Percentiles rank a stretch among this genome's conserved stretches.
Conservation (phyloP, 2,888 invertebrate species). For the Apantesis nais region DNA sequence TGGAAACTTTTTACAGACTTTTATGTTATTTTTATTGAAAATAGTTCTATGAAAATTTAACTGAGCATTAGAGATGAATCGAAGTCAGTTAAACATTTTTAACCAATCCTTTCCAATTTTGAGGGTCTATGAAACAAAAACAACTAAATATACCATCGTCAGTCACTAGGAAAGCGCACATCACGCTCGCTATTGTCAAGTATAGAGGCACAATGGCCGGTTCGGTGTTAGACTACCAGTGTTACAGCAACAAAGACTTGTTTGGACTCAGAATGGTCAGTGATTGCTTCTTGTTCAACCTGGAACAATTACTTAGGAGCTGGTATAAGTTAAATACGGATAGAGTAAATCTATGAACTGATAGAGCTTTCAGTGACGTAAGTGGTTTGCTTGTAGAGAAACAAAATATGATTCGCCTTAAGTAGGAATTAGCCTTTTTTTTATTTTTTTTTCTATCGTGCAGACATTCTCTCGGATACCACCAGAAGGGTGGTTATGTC, state of each 20-base stretch:
- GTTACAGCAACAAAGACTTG: slow-evolving; percentile 57
- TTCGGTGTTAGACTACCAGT: slow-evolving; percentile 60
- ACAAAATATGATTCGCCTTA: too few species aligned
- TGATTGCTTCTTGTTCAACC: slow-evolving; percentile 62
- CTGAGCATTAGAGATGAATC: not conserved
- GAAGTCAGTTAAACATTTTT: not conserved
- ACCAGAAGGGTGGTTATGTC: too few species aligned
- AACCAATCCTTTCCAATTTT: not conserved
- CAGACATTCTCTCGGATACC: too few species aligned
- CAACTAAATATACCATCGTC: slow-evolving; percentile 19
- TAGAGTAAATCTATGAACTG: not conserved
- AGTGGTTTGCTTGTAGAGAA: not conserved
- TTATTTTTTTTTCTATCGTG: too few species aligned
- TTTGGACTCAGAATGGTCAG: slow-evolving; percentile 48
- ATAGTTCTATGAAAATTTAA: not conserved
- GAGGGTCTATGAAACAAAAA: slow-evolving; percentile 16
- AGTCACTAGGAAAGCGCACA: slow-evolving; percentile 36
- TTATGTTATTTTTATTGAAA: not conserved
- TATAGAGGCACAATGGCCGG: slow-evolving; percentile 36
- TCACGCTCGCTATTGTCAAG: slow-evolving; percentile 45
- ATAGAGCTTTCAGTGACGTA: not conserved
- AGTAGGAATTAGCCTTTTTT: too few species aligned
- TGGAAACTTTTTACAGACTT: not conserved
- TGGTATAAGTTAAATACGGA: slow-evolving; percentile 35
- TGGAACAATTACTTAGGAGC: slow-evolving; percentile 37